Conservation (phyloP, 2,113 vertebrate genomes). For the Stegastes partitus region DNA sequence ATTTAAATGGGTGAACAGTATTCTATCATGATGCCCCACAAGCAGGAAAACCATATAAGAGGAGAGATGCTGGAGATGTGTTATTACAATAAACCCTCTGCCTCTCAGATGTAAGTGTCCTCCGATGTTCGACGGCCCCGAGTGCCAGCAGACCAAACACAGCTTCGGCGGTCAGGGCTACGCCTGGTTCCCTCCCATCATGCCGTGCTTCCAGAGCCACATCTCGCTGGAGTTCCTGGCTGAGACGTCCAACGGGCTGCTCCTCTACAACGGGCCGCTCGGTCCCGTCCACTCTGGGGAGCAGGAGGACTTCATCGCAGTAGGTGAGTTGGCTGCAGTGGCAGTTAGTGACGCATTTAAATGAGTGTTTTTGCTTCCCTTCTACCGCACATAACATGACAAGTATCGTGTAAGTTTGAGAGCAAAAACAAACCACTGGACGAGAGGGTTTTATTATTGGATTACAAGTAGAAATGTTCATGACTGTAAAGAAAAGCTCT, state of each 20-base stretch:
- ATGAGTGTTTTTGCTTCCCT: too few species aligned
- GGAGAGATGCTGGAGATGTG: neutral
- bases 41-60: neutral
- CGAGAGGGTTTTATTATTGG: too few species aligned
- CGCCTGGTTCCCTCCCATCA: slow-evolving; percentile 91
- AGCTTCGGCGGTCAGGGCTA: slow-evolving; percentile 89
- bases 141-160: slow-evolving; percentile 91
- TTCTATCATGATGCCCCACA: too few species aligned
- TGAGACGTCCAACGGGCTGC: slow-evolving; percentile 85
- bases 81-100: neutral
- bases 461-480: too few species aligned
- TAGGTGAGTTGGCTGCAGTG: slow-evolving; percentile 80
- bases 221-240: slow-evolving; percentile 91
- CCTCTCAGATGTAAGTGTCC: slow-evolving; percentile 87
- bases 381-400: too few species aligned
- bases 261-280: slow-evolving; percentile 89
- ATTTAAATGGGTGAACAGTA: neutral
- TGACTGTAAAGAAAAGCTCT: too few species aligned
- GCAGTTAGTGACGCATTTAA: too few species aligned
- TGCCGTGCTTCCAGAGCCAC: slow-evolving; percentile 88
- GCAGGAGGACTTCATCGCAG: slow-evolving; percentile 86
- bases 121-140: slow-evolving; percentile 88
- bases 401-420: too few species aligned
- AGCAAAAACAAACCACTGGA: too few species aligned
- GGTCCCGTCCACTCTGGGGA: slow-evolving; percentile 75